Conservation (phyloP, 1,140 invertebrate genomes). For the Scaptomyza montana region DNA sequence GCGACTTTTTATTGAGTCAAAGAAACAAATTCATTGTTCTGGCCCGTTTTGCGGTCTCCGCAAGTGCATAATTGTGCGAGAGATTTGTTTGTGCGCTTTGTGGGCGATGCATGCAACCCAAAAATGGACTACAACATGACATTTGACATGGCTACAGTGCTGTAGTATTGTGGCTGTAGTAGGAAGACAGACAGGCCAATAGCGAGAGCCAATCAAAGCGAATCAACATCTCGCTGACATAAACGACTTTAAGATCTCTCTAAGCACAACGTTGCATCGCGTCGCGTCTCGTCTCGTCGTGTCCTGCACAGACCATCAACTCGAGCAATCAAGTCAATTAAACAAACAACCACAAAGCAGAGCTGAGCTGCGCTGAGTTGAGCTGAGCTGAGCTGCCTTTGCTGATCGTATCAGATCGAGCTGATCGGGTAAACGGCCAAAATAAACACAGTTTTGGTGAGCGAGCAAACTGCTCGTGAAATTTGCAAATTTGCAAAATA, state of each 20-base stretch:
- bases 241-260: conserved; percentile 41
- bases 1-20: conserved; percentile 7
- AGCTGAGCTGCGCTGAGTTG: background rate
- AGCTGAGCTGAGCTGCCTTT: conserved; percentile 1
- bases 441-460: conserved; percentile 33
- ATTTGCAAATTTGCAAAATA: conserved; percentile 58
- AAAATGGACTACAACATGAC: conserved; percentile 55
- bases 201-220: conserved; percentile 23
- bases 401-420: conserved; percentile 26
- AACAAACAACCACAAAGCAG: conserved; percentile 68
- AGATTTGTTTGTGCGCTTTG: background rate
- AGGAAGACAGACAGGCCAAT: background rate
- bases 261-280: conserved; percentile 25
- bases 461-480: conserved; percentile 29
- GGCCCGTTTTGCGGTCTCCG: conserved; percentile 2
- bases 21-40: conserved; percentile 70
- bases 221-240: conserved; percentile 33
- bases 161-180: background rate
- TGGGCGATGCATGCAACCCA: conserved; percentile 36
- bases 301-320: conserved; percentile 61
- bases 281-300: conserved; percentile 26
- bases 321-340: conserved; percentile 79
- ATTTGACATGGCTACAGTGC: conserved; percentile 59
- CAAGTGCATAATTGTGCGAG: conserved; percentile 47
- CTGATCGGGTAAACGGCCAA: conserved; percentile 52